Percentiles rank a stretch among this genome's conserved stretches.
Evolutionary conservation across 1,140 invertebrate genomes (phyloP).

Genomic region (Epicauta chinensis): DNA sequence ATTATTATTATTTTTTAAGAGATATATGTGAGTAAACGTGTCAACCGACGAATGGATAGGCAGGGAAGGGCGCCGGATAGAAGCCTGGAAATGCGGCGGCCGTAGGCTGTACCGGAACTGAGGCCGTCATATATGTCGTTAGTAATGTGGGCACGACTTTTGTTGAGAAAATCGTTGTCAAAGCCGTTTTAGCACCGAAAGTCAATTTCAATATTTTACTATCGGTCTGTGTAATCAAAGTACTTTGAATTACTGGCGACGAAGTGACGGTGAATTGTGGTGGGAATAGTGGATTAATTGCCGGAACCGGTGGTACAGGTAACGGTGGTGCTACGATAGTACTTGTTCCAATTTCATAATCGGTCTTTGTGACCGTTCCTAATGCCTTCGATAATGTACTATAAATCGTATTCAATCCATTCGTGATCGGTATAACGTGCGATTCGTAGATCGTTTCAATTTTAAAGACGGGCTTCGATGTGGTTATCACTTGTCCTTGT

Average conservation of each 20-base stretch:
- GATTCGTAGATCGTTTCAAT: conserved; percentile 75
- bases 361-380: conserved; percentile 61
- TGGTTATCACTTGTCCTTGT: conserved; percentile 64
- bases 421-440: conserved; percentile 70
- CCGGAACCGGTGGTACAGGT: conserved; percentile 44
- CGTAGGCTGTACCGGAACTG: conserved; percentile 63
- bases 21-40: too few species aligned
- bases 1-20: neutral
- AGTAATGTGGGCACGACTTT: conserved; percentile 74
- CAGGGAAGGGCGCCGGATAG: conserved; percentile 68
- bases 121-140: conserved; percentile 74
- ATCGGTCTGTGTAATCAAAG: conserved; percentile 70
- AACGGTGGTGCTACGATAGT: conserved; percentile 53
- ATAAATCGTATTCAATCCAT: conserved; percentile 63
- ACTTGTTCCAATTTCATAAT: conserved; percentile 67
- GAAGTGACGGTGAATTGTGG: conserved; percentile 72
- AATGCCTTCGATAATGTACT: conserved; percentile 65
- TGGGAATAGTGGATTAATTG: conserved; percentile 47
- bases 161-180: conserved; percentile 80
- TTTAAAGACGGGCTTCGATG: conserved; percentile 66
- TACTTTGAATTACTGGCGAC: conserved; percentile 73
- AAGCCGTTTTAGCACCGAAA: conserved; percentile 82
- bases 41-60: conserved; percentile 69
- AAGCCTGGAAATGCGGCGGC: conserved; percentile 63
- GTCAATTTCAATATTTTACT: conserved; percentile 78